These are phyloP conservation scores for Poecilobothrus nobilitatus DNA, from an alignment of 2,888 invertebrate genomes.

Conservation along the genomic window DNA sequence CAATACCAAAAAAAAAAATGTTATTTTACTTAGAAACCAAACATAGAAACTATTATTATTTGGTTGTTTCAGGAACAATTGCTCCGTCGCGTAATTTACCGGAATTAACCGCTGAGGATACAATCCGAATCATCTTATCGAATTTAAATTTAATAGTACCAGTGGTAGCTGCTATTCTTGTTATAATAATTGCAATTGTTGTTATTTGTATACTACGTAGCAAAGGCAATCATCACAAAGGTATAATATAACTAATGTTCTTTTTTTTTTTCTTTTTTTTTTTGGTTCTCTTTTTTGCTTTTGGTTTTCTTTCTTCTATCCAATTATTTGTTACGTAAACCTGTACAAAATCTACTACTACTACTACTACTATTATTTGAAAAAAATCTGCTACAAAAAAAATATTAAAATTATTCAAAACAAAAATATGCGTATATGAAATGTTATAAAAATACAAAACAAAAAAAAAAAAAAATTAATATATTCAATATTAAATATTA, in stretches of 20 bases:
- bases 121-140: conserved; percentile 77
- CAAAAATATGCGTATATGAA: not conserved
- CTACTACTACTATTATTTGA: conserved; percentile 4
- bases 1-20: conserved; percentile 21
- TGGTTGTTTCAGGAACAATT: conserved; percentile 83
- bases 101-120: conserved; percentile 68
- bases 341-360: conserved; percentile 19
- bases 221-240: conserved; percentile 76
- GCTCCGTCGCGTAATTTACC: conserved; percentile 82
- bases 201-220: conserved; percentile 87
- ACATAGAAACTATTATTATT: conserved; percentile 22
- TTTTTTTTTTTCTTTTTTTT: conserved; percentile 34
- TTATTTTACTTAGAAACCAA: conserved; percentile 19
- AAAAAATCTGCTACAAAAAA: not conserved
- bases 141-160: conserved; percentile 91
- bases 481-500: conserved; percentile 17
- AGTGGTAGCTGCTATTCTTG: conserved; percentile 81
- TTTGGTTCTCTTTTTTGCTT: conserved; percentile 22
- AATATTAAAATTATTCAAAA: not conserved
- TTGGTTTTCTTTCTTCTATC: conserved; percentile 18
- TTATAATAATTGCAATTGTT: conserved; percentile 86
- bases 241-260: conserved; percentile 47
- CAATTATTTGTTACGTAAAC: conserved; percentile 25
- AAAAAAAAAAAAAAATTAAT: too few relatives aligned
- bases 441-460: conserved; percentile 20